phyloP scores from a whole-genome alignment of 2,113 vertebrate genomes.

The Terrapene triunguis region DNA sequence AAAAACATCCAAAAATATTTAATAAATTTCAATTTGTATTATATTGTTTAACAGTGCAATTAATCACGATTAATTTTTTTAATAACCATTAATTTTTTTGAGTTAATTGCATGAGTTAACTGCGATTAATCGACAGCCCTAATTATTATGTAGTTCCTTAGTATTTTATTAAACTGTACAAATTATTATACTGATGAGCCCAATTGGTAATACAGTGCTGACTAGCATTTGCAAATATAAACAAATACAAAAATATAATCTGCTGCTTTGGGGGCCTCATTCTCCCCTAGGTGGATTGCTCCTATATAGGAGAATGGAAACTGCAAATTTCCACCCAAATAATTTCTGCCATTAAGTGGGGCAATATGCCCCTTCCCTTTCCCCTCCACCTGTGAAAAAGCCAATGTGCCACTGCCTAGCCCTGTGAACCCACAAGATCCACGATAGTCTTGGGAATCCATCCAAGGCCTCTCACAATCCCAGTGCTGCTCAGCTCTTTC shows the following conservation, averaged over 20 bases:
- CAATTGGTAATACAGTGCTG: neutral
- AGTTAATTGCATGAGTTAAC: too few species aligned
- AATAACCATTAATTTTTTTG: too few species aligned
- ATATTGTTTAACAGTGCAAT: too few species aligned
- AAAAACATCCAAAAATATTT: too few species aligned
- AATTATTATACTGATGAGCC: neutral
- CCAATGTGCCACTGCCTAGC: neutral
- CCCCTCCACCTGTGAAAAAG: neutral
- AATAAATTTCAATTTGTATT: too few species aligned
- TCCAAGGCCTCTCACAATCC: neutral
- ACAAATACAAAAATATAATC: neutral
- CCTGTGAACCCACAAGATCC: neutral
- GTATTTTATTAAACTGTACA: neutral
- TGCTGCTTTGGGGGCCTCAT: neutral
- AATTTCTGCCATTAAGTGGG: neutral
- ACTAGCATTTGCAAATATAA: neutral
- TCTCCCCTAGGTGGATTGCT: neutral
- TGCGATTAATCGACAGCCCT: neutral
- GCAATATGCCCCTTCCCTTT: neutral
- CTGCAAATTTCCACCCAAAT: neutral
- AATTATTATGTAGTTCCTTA: neutral
- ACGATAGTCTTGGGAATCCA: neutral
- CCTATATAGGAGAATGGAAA: neutral
- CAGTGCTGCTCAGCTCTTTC: neutral
- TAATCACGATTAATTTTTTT: too few species aligned